phyloP scores from a whole-genome alignment of 2,888 invertebrate genomes.

The Anthophora plumipes region DNA sequence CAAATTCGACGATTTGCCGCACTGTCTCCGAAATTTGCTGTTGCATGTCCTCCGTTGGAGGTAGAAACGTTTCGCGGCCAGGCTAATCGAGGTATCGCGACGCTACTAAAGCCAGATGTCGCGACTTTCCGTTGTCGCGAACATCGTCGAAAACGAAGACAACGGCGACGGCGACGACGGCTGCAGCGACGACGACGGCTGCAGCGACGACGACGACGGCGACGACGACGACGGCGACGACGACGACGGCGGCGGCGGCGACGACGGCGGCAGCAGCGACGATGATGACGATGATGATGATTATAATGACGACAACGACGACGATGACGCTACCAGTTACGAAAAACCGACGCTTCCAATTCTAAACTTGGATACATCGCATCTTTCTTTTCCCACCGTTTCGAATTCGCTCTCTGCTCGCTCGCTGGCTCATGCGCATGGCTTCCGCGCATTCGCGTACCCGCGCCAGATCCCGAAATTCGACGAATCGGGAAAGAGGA shows the following conservation, averaged over 20 bases:
- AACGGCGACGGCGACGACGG: neutral
- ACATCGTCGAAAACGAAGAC: conserved; percentile 18
- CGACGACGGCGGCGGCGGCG: neutral
- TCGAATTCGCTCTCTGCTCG: neutral
- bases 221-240: neutral
- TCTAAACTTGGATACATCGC: conserved; percentile 58
- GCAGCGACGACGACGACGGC: too few relatives aligned
- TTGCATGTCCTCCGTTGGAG: conserved; percentile 75
- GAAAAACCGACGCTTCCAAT: conserved; percentile 36
- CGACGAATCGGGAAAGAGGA: neutral
- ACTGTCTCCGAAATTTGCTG: conserved; percentile 76
- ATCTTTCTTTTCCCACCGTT: conserved; percentile 12
- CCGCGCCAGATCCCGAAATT: conserved; percentile 20
- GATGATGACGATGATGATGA: neutral
- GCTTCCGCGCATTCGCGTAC: conserved; percentile 28
- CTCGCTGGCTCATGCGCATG: neutral
- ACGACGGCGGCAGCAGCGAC: conserved; percentile 13
- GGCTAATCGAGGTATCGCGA: conserved; percentile 77
- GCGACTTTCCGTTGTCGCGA: neutral
- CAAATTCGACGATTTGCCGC: conserved; percentile 83
- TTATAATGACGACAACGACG: neutral
- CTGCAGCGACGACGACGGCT: conserved; percentile 21
- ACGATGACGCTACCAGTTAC: conserved; percentile 13
- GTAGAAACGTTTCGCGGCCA: conserved; percentile 63
- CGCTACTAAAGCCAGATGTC: conserved; percentile 77